phyloP scores from a whole-genome alignment of 2,888 invertebrate genomes.

The Ormyrus pomaceus region DNA sequence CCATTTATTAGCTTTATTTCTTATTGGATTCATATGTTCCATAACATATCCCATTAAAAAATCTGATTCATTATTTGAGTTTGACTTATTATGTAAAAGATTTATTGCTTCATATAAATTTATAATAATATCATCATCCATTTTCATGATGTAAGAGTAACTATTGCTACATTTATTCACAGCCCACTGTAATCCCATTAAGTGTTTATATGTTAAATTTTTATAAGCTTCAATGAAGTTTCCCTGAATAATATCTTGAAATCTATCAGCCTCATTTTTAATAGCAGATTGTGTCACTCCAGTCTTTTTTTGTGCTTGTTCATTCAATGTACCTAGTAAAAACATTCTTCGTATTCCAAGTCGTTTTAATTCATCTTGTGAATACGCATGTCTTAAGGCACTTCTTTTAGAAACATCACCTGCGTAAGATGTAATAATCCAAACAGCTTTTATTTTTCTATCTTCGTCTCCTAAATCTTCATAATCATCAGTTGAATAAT shows the following conservation, averaged over 20 bases:
- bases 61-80: slow-evolving; percentile 60
- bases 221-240: slow-evolving; percentile 86
- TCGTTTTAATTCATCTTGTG: slow-evolving; percentile 78
- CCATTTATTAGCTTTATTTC: slow-evolving; percentile 87
- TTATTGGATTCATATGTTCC: slow-evolving; percentile 80
- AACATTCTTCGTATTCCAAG: slow-evolving; percentile 83
- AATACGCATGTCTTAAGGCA: slow-evolving; percentile 83
- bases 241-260: slow-evolving; percentile 86
- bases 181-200: slow-evolving; percentile 89
- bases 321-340: slow-evolving; percentile 81
- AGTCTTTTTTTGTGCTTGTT: slow-evolving; percentile 70
- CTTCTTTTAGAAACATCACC: slow-evolving; percentile 84
- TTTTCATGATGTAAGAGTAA: slow-evolving; percentile 83
- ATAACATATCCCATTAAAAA: slow-evolving; percentile 83
- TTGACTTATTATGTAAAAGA: slow-evolving; percentile 58
- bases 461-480: slow-evolving; percentile 12
- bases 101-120: slow-evolving; percentile 80
- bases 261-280: slow-evolving; percentile 80
- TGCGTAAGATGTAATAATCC: slow-evolving; percentile 86
- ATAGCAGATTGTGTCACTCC: slow-evolving; percentile 77
- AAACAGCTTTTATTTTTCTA: slow-evolving; percentile 58
- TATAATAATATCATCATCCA: slow-evolving; percentile 88
- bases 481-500: slow-evolving; percentile 24
- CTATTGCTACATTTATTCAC: slow-evolving; percentile 79
- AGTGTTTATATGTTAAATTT: slow-evolving; percentile 89